A percentile compares a stretch with the other conserved stretches of the same genome.
Evolutionary conservation across 2,888 invertebrate species (phyloP).

Genomic region (Zelleria hepariella): DNA sequence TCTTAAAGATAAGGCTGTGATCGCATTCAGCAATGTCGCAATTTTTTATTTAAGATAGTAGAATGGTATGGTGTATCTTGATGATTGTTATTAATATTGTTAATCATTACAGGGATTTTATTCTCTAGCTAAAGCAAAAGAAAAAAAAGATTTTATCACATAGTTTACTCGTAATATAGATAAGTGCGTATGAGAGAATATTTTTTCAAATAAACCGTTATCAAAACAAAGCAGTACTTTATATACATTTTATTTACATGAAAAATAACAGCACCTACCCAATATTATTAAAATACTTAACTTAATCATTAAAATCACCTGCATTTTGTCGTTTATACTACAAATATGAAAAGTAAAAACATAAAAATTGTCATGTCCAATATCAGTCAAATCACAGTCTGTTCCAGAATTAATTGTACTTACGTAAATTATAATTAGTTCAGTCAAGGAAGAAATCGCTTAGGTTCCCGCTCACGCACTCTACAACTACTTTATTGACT

Average conservation of each 20-base stretch:
- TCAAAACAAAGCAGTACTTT: too few relatives aligned
- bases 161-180: background rate
- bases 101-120: background rate
- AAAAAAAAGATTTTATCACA: background rate
- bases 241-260: background rate
- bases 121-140: background rate
- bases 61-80: background rate
- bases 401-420: background rate
- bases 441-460: too few relatives aligned
- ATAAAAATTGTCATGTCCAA: background rate
- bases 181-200: background rate
- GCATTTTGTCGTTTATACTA: too few relatives aligned
- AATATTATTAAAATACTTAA: background rate
- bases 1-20: constrained; percentile 18
- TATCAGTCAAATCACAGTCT: constrained; percentile 4
- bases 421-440: background rate
- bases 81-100: background rate
- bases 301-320: background rate
- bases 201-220: background rate
- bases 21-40: background rate
- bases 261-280: background rate
- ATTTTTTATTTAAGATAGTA: background rate
- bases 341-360: background rate
- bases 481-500: too few relatives aligned
- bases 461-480: too few relatives aligned